Evolutionary conservation across 1,140 invertebrate genomes (phyloP).

Genomic region (Leptinotarsa defecta): DNA sequence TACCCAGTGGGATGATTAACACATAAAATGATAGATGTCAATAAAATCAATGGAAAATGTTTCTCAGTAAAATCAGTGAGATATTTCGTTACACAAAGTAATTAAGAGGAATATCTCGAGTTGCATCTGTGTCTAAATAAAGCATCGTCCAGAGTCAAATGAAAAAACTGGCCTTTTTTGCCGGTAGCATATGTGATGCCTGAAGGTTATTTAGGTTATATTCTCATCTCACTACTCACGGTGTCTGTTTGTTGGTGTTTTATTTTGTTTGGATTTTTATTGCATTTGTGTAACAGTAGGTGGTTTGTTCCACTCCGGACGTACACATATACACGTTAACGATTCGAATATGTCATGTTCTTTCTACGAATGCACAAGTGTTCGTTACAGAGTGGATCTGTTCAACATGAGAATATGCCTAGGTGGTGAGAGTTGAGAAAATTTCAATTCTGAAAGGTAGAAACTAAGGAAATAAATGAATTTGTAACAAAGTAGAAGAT

Average conservation of each 20-base stretch:
- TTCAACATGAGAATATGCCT: no score
- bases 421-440: no score
- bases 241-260: constrained; percentile 17
- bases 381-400: constrained; percentile 2
- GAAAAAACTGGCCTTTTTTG: constrained; percentile 13
- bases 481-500: no score
- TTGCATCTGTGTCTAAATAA: not conserved
- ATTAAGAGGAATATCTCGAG: not conserved
- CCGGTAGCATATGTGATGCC: not conserved
- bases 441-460: no score
- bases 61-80: no score
- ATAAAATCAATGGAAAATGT: no score
- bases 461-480: no score
- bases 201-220: constrained; percentile 13
- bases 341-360: not conserved
- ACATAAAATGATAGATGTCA: no score
- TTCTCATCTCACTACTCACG: constrained; percentile 18
- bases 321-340: constrained; percentile 14
- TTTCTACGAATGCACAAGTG: constrained; percentile 4
- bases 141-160: not conserved
- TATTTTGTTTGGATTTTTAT: constrained; percentile 17
- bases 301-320: constrained; percentile 19
- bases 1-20: no score
- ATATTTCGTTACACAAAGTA: no score
- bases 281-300: constrained; percentile 14